Conservation (phyloP, 2,113 vertebrate genomes). For the Pavo muticus region DNA sequence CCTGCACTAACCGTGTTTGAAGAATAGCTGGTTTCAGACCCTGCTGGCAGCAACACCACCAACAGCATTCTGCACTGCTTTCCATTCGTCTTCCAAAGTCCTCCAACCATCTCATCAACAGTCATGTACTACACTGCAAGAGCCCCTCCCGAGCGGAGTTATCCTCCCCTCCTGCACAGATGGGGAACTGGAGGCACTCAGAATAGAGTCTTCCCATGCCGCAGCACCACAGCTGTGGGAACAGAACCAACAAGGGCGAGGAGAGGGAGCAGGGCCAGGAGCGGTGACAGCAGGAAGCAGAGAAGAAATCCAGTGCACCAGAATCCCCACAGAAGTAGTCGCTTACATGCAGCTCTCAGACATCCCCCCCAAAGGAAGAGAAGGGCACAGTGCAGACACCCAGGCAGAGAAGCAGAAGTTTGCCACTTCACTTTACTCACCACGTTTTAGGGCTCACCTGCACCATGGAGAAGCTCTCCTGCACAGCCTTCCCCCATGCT, state of each 20-base stretch:
- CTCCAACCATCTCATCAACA: background rate
- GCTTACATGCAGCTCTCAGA: background rate
- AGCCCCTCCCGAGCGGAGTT: background rate
- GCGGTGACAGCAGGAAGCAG: background rate
- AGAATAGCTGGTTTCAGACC: background rate
- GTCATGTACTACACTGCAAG: rapidly evolving
- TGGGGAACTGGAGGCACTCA: rapidly evolving
- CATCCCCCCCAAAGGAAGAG: background rate
- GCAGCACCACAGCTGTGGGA: background rate
- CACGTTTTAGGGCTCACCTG: background rate
- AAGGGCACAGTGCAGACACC: background rate
- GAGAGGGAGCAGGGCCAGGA: background rate
- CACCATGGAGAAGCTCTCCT: background rate
- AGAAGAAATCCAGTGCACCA: background rate
- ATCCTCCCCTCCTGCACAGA: background rate
- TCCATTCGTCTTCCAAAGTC: background rate
- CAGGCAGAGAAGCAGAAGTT: too few species aligned
- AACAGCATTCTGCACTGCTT: background rate
- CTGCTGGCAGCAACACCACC: background rate
- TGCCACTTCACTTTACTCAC: background rate
- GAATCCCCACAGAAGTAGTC: background rate
- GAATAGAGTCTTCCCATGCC: background rate
- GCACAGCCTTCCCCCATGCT: background rate
- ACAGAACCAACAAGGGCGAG: background rate
- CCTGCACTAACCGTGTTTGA: rapidly evolving